These are phyloP conservation scores for Caenorhabditis plicata DNA, from an alignment of 2,888 invertebrate genomes.

Conservation along the genomic window DNA sequence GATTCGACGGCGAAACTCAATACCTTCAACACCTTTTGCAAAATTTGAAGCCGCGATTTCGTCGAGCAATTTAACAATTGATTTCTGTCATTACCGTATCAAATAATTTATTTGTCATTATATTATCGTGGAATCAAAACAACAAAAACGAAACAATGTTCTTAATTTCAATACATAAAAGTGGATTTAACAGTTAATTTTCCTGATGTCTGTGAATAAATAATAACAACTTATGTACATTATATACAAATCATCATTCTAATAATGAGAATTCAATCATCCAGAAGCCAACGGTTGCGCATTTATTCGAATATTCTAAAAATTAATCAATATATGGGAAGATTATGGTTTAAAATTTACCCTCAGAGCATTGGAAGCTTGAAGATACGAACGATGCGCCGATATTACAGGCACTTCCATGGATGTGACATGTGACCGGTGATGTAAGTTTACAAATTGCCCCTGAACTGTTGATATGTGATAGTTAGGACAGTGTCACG, in stretches of 20 bases:
- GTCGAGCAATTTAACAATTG: no score
- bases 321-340: no score
- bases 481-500: no score
- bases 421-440: slow-evolving; percentile 2
- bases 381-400: slow-evolving; percentile 16
- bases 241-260: no score
- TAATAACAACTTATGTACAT: no score
- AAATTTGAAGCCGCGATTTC: slow-evolving; percentile 41
- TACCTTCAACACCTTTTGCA: slow-evolving; percentile 40
- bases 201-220: no score
- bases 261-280: no score
- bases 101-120: not conserved
- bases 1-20: slow-evolving; percentile 32
- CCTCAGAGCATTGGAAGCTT: slow-evolving; percentile 15
- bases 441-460: slow-evolving; percentile 21
- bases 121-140: not conserved
- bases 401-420: slow-evolving; percentile 12
- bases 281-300: no score
- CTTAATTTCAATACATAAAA: no score
- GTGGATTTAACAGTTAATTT: no score
- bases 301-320: no score
- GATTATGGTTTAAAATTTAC: slow-evolving; percentile 2
- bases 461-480: no score
- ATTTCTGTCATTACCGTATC: slow-evolving; percentile 1
- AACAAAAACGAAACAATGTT: not conserved